Evolutionary conservation across 2,797 vertebrate species (phyloP).

Genomic region (Heliangelus exortis): DNA sequence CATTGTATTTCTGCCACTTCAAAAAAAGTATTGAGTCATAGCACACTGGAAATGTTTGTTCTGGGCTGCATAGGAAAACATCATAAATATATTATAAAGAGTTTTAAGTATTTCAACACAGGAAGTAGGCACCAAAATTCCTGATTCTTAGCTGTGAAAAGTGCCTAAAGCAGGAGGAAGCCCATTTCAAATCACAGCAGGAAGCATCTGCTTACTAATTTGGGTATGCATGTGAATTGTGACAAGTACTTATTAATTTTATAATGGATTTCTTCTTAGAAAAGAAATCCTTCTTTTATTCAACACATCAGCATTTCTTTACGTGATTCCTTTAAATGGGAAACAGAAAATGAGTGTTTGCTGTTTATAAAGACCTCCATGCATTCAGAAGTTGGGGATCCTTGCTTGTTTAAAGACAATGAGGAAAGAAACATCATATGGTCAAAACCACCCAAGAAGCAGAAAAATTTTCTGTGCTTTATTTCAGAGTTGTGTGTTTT

Average conservation of each 20-base stretch:
- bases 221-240: neutral
- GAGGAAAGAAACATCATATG: neutral
- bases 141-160: neutral
- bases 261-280: neutral
- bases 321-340: neutral
- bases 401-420: neutral
- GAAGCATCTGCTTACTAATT: neutral
- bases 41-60: constrained; percentile 71
- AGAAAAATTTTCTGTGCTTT: neutral
- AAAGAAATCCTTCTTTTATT: constrained; percentile 2
- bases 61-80: constrained; percentile 67
- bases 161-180: neutral
- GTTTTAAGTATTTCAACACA: constrained; percentile 64
- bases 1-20: constrained; percentile 73
- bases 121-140: constrained; percentile 7
- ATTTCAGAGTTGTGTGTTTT: neutral
- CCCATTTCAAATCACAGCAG: neutral
- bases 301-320: neutral
- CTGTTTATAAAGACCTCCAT: neutral
- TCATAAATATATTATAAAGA: constrained; percentile 64
- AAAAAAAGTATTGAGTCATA: constrained; percentile 73
- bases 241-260: constrained; percentile 20
- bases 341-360: neutral
- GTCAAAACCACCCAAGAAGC: neutral
- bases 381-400: neutral